Evolutionary conservation across 2,797 vertebrate species (phyloP).

Genomic region (Phrynocephalus vlangalii): DNA sequence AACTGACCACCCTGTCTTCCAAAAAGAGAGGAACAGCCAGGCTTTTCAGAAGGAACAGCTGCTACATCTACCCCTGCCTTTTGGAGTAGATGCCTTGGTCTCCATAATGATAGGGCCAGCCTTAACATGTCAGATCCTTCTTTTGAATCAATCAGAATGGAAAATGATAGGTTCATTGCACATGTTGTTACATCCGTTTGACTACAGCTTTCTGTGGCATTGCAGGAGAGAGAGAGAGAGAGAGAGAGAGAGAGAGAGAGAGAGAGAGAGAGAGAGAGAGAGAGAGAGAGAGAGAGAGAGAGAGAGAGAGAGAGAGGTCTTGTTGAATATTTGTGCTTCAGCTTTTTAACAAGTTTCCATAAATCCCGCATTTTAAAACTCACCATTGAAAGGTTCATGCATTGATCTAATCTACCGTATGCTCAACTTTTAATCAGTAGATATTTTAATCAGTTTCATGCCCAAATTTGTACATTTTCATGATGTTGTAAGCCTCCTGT

Average conservation of each 20-base stretch:
- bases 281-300: no score
- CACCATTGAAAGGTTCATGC: not conserved
- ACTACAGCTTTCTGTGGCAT: not conserved
- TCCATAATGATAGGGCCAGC: not conserved
- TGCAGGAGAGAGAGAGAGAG: no score
- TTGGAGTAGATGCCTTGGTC: not conserved
- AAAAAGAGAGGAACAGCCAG: not conserved
- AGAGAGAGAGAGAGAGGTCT: not conserved
- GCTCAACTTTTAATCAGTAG: constrained; percentile 14
- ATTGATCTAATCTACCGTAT: not conserved
- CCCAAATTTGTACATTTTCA: not conserved
- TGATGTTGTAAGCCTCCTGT: constrained; percentile 14
- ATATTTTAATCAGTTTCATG: constrained; percentile 20
- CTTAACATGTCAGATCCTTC: not conserved
- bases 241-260: no score
- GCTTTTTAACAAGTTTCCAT: not conserved
- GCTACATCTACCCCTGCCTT: not conserved
- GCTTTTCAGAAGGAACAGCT: not conserved
- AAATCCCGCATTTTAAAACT: not conserved
- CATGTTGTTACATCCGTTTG: not conserved
- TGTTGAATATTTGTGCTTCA: not conserved
- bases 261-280: no score
- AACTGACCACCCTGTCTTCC: not conserved
- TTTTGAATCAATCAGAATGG: not conserved
- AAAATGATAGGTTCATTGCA: not conserved